Conservation (phyloP, 2,797 vertebrate genomes). For the Linurgus olivaceus region DNA sequence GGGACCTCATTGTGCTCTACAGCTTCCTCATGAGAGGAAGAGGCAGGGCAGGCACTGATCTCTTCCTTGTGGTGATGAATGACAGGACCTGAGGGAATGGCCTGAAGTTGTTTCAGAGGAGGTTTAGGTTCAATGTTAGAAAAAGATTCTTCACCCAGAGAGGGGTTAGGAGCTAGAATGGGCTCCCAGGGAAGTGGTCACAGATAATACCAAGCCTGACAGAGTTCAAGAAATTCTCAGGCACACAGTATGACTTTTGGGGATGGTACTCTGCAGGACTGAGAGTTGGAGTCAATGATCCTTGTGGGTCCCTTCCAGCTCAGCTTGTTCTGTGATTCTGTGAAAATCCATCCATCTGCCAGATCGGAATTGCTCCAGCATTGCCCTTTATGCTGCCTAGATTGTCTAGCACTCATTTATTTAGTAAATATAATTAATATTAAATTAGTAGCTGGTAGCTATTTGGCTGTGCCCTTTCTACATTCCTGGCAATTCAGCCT, state of each 20-base stretch:
- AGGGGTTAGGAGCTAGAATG: not conserved
- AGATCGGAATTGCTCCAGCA: not conserved
- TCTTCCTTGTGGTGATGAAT: not conserved
- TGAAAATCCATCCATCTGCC: not conserved
- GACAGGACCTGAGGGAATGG: fast-evolving
- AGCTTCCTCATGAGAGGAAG: not conserved
- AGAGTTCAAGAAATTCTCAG: not conserved
- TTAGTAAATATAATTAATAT: not conserved
- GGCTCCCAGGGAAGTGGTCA: not conserved
- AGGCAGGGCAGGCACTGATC: not conserved
- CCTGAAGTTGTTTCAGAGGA: not conserved
- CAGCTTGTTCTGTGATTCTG: not conserved
- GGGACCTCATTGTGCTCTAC: no score
- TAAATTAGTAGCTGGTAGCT: not conserved
- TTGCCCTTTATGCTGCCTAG: not conserved
- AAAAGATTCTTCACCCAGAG: not conserved
- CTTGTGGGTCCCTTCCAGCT: not conserved
- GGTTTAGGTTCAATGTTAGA: not conserved
- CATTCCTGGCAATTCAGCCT: not conserved
- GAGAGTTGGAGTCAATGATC: not conserved
- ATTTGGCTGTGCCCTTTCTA: not conserved
- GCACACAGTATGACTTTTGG: not conserved
- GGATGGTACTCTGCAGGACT: not conserved
- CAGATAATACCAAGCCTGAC: not conserved
- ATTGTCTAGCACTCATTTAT: not conserved